Conservation (phyloP, 2,888 invertebrate species). For the Cecidostiba fungosa region DNA sequence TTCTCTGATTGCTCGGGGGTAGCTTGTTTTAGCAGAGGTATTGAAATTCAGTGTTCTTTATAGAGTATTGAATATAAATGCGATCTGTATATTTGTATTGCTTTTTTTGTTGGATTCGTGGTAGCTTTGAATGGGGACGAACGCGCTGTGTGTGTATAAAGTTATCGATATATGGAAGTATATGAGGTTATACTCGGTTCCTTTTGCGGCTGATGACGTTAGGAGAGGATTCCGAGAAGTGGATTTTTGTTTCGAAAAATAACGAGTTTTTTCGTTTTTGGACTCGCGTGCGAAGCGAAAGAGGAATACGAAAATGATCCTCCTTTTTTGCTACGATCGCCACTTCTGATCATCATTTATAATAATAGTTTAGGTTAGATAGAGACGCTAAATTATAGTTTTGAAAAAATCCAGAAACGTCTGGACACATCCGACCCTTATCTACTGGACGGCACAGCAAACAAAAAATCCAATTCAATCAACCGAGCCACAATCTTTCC, state of each 20-base stretch:
- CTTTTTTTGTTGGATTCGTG: not conserved
- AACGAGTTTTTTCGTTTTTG: not conserved
- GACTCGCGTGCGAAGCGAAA: too few relatives aligned
- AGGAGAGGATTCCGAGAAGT: not conserved
- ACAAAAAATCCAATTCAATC: not conserved
- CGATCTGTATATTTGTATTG: not conserved
- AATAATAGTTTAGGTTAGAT: not conserved
- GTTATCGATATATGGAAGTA: not conserved
- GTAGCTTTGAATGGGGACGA: not conserved
- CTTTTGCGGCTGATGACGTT: not conserved
- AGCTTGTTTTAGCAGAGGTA: not conserved
- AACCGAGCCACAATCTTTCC: not conserved
- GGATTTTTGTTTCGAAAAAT: not conserved
- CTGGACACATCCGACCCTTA: not conserved
- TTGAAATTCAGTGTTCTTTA: not conserved
- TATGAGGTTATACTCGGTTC: not conserved
- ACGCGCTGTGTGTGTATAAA: not conserved
- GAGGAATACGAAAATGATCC: not conserved
- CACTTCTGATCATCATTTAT: not conserved
- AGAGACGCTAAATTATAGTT: not conserved
- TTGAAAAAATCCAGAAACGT: not conserved
- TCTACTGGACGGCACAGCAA: not conserved
- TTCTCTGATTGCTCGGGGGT: not conserved
- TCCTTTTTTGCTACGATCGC: not conserved
- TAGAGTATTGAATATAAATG: constrained; percentile 4